Base-by-base conservation (phyloP, 2,888 invertebrate species). In the Caenorhabditis auriculariae region DNA sequence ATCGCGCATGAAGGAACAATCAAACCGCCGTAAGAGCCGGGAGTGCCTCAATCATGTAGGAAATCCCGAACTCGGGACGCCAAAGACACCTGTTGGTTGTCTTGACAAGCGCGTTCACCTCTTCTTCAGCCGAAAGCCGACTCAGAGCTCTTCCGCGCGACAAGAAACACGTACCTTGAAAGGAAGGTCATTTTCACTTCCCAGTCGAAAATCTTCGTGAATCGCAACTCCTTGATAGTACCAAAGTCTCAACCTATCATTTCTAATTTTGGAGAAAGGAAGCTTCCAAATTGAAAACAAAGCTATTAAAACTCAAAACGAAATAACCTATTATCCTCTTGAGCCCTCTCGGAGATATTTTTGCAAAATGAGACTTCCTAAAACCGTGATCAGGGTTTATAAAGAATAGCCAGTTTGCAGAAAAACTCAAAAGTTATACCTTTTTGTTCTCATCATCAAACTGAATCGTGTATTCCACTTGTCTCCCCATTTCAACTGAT, bases 11-110 rank as follows among this genome's bases (percentile, higher is more conserved):
- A 44, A 44, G 38, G 4, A 39, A 26, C 26, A 3, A 37, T 5
- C 15, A 95, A 87, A 75, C 80, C 81, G 60, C 81, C 81, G 48
- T 81, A 81, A 0, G 81, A 81, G 98, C 96, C 0, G 98, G 98
- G 0, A 98, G 98, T 21, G 96, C 96, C 61, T 85, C 98, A 95
- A 56, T 87, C 95, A 98, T 96, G 82, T 95, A 99, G n/a, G 91
- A 89, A 2, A n/a, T n/a, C 2, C 92, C 96, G 85, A 93, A 99
- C 84, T 98, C 98, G 0, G 96, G 96, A 49, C 94, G 87, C 98
- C 98, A 98, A 39, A 93, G 83, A 50, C 72, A 75, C 24, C 66
- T 60, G 50, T 80, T 80, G 37, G 77, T 77, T n/a, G 72, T 74
- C 26, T 80, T 78, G 12, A 78, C 63, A 58, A 78, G 61, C 35